phyloP scores from a whole-genome alignment of 2,113 vertebrate species.

The Datnioides undecimradiatus region DNA sequence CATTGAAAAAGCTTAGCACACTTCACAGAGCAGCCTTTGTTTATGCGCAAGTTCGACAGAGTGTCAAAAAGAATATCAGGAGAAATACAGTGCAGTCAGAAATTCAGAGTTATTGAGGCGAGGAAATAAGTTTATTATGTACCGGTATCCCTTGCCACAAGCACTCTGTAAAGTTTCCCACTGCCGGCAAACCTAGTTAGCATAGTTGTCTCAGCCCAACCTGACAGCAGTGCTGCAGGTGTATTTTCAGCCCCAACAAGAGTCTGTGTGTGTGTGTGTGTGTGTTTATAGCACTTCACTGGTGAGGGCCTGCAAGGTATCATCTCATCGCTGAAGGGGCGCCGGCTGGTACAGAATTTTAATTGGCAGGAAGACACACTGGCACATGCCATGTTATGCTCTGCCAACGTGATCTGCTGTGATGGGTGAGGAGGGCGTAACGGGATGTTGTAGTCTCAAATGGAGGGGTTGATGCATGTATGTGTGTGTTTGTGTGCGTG shows the following conservation, averaged over 20 bases:
- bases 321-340: slow-evolving; percentile 50
- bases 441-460: neutral
- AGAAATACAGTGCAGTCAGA: slow-evolving; percentile 1
- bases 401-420: slow-evolving; percentile 37
- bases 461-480: neutral
- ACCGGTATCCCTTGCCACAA: slow-evolving; percentile 20
- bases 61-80: slow-evolving; percentile 18
- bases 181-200: slow-evolving; percentile 59
- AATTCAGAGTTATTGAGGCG: slow-evolving; percentile 4
- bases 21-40: slow-evolving; percentile 21
- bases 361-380: slow-evolving; percentile 70
- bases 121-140: slow-evolving; percentile 39
- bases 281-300: slow-evolving; percentile 49
- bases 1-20: neutral
- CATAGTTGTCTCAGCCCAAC: slow-evolving; percentile 41
- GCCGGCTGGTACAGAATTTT: slow-evolving; percentile 59
- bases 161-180: slow-evolving; percentile 40
- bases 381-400: slow-evolving; percentile 34
- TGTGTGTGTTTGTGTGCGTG: neutral
- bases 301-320: slow-evolving; percentile 62
- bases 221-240: slow-evolving; percentile 58
- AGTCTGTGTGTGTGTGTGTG: slow-evolving; percentile 21
- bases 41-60: slow-evolving; percentile 10
- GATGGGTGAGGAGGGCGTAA: neutral
- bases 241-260: slow-evolving; percentile 69